Evolutionary conservation across 2,113 vertebrate genomes (phyloP).

Genomic region (Melanostigma gelatinosum): DNA sequence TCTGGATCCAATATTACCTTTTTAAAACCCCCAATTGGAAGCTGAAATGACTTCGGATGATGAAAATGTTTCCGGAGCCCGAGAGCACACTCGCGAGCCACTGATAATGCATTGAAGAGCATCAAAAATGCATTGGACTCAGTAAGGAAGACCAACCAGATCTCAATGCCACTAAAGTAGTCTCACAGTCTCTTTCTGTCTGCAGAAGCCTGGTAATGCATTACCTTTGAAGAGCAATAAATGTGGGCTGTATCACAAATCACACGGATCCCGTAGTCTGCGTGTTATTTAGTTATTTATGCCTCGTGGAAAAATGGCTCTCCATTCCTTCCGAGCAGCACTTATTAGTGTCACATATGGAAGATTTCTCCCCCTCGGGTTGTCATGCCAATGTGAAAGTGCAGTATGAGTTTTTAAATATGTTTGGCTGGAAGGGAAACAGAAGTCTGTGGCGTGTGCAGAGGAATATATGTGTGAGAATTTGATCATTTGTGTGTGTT

Average conservation of each 20-base stretch:
- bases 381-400: slow-evolving; percentile 62
- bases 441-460: slow-evolving; percentile 21
- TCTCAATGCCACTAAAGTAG: slow-evolving; percentile 31
- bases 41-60: slow-evolving; percentile 49
- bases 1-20: slow-evolving; percentile 28
- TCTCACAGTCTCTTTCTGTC: slow-evolving; percentile 19
- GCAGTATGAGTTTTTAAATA: slow-evolving; percentile 62
- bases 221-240: slow-evolving; percentile 67
- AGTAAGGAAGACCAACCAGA: slow-evolving; percentile 46
- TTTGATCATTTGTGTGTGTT: slow-evolving; percentile 11
- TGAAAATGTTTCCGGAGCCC: slow-evolving; percentile 39
- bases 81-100: slow-evolving; percentile 15
- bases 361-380: slow-evolving; percentile 66
- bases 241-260: slow-evolving; percentile 64
- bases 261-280: slow-evolving; percentile 56
- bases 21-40: slow-evolving; percentile 39
- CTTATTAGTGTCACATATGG: slow-evolving; percentile 77
- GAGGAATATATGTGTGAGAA: slow-evolving; percentile 26
- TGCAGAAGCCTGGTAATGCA: slow-evolving; percentile 42
- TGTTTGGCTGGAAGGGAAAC: slow-evolving; percentile 64
- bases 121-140: slow-evolving; percentile 70
- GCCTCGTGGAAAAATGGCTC: slow-evolving; percentile 62
- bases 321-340: slow-evolving; percentile 54
- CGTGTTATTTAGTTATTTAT: slow-evolving; percentile 72
- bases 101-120: slow-evolving; percentile 57